Evolutionary conservation across 2,797 vertebrate genomes (phyloP).

Genomic region (Xiphorhynchus erythropygius): DNA sequence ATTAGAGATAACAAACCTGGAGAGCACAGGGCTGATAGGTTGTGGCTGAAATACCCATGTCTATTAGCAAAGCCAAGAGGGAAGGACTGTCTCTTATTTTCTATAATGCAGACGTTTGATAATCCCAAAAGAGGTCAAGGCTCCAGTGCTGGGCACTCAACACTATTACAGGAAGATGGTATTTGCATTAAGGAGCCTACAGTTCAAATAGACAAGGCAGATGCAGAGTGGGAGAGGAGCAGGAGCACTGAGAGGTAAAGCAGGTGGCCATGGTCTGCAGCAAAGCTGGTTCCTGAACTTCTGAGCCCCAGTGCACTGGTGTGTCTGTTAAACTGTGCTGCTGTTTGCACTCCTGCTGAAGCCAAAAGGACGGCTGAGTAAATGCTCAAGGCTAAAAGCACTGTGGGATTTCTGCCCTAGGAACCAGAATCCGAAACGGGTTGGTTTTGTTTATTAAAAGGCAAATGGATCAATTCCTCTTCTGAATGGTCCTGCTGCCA

Average conservation of each 20-base stretch:
- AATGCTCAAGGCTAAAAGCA: conserved; percentile 33
- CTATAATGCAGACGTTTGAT: not conserved
- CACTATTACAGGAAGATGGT: not conserved
- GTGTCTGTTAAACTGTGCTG: conserved; percentile 16
- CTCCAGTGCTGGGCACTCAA: not conserved
- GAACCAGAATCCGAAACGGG: not conserved
- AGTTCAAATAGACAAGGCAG: conserved; percentile 6
- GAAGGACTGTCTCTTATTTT: not conserved
- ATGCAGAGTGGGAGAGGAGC: conserved; percentile 15
- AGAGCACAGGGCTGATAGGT: not conserved
- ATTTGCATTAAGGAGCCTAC: conserved; percentile 23
- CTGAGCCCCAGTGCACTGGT: not conserved
- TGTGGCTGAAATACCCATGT: not conserved
- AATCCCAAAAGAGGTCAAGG: not conserved
- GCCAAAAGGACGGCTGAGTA: conserved; percentile 44
- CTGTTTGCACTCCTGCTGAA: not conserved
- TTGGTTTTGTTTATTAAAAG: not conserved
- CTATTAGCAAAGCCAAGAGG: not conserved
- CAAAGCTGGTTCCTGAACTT: not conserved
- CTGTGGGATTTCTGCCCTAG: not conserved
- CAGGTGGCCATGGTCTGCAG: not conserved
- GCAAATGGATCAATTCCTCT: not conserved
- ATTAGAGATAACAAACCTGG: conserved; percentile 12
- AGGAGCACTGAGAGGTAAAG: conserved; percentile 42
- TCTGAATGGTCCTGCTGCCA: not conserved